A percentile compares a stretch with the other conserved stretches of the same genome.
phyloP scores from a whole-genome alignment of 2,113 vertebrate species.

The Microcebus ravelobensis region DNA sequence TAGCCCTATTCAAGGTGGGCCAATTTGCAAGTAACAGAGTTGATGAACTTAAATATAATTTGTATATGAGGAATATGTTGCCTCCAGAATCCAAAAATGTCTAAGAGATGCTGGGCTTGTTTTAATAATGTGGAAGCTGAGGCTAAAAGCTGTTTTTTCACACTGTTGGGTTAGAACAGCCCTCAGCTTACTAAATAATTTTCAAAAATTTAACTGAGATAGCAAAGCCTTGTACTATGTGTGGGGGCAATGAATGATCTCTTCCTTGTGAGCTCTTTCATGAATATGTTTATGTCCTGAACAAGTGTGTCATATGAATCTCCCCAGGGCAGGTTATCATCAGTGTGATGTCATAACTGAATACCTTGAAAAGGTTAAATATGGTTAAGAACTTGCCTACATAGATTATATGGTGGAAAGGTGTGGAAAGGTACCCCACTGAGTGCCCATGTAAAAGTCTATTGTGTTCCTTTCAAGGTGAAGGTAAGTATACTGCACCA shows the following conservation, averaged over 20 bases:
- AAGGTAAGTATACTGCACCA: neutral
- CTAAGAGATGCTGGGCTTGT: neutral
- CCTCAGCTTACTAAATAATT: neutral
- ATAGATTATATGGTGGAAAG: neutral
- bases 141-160: neutral
- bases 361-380: neutral
- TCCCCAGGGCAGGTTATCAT: neutral
- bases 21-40: neutral
- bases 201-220: neutral
- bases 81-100: neutral
- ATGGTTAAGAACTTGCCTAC: neutral
- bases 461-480: neutral
- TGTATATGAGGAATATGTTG: neutral
- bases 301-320: neutral
- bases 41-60: neutral
- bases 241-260: neutral
- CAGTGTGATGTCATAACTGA: neutral
- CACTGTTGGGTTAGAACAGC: neutral
- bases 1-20: neutral
- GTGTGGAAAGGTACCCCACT: neutral
- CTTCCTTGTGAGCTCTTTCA: neutral
- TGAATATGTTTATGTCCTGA: neutral
- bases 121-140: neutral
- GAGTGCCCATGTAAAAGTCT: neutral
- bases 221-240: too few relatives aligned